Conservation (phyloP, 1,140 invertebrate genomes). For the Zaprionus capensis region DNA sequence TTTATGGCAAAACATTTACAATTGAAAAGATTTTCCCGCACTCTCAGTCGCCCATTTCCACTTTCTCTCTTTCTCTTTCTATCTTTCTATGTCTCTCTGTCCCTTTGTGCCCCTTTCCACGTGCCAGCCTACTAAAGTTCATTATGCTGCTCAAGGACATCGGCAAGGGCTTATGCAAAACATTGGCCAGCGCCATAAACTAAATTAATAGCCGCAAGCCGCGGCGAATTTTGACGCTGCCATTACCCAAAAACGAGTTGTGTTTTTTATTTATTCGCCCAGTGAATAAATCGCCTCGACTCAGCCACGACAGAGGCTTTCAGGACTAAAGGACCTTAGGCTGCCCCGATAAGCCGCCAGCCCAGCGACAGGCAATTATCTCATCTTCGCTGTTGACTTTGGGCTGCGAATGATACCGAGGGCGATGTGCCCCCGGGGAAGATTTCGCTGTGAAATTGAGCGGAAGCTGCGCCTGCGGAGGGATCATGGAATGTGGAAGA, state of each 20-base stretch:
- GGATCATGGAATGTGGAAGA: not conserved
- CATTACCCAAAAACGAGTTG: conserved; percentile 47
- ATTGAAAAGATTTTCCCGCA: conserved; percentile 46
- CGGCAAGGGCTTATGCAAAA: conserved; percentile 38
- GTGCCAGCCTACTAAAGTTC: conserved; percentile 36
- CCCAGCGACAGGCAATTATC: conserved; percentile 31
- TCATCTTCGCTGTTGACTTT: conserved; percentile 25
- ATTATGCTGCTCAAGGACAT: conserved; percentile 57
- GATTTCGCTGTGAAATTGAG: conserved; percentile 25
- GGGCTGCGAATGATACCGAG: conserved; percentile 13
- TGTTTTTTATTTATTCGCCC: conserved; percentile 26
- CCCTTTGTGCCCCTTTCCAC: not conserved
- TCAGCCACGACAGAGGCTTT: no score
- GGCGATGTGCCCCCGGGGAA: not conserved
- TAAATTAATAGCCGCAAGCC: conserved; percentile 52
- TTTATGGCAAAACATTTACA: conserved; percentile 40
- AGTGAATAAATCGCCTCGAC: conserved; percentile 35
- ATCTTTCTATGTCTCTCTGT: not conserved
- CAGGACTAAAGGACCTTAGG: not conserved
- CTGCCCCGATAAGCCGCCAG: conserved; percentile 11
- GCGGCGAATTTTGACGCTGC: conserved; percentile 48
- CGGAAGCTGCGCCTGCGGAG: not conserved
- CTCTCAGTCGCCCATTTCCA: not conserved
- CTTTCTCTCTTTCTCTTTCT: not conserved
- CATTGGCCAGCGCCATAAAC: conserved; percentile 47